Evolutionary conservation across 2,888 invertebrate species (phyloP).

Genomic region (Drosophila meridionalis): DNA sequence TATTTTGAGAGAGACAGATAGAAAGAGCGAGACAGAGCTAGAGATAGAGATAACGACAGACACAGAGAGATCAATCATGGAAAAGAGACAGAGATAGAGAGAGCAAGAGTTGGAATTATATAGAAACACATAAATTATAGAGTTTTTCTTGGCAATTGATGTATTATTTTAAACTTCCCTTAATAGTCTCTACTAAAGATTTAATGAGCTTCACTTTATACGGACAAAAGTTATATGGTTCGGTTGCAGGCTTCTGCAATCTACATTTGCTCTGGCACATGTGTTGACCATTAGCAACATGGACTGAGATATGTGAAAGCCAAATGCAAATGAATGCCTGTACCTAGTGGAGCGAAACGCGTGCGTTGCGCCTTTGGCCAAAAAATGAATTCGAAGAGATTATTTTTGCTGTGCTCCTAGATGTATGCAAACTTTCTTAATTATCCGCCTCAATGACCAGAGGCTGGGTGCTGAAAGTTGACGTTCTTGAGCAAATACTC

Average conservation of each 20-base stretch:
- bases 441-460: conserved; percentile 34
- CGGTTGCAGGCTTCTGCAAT: not conserved
- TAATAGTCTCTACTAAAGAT: not conserved
- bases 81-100: not conserved
- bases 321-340: conserved; percentile 14
- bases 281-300: not conserved
- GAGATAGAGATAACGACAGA: not conserved
- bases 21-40: not conserved
- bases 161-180: not conserved
- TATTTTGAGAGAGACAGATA: too few relatives aligned
- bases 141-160: not conserved
- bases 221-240: not conserved
- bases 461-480: not conserved
- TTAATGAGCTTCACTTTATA: not conserved
- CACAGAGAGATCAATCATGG: not conserved
- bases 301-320: not conserved
- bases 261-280: not conserved
- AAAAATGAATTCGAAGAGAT: not conserved
- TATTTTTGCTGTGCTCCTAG: not conserved
- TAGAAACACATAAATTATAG: not conserved
- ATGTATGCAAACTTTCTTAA: conserved; percentile 43
- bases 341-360: not conserved
- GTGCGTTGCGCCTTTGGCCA: not conserved
- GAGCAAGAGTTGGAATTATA: not conserved
- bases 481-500: not conserved